These are phyloP conservation scores for Oxyscelio sp. DNA, from an alignment of 2,888 invertebrate species.

Conservation along the genomic window DNA sequence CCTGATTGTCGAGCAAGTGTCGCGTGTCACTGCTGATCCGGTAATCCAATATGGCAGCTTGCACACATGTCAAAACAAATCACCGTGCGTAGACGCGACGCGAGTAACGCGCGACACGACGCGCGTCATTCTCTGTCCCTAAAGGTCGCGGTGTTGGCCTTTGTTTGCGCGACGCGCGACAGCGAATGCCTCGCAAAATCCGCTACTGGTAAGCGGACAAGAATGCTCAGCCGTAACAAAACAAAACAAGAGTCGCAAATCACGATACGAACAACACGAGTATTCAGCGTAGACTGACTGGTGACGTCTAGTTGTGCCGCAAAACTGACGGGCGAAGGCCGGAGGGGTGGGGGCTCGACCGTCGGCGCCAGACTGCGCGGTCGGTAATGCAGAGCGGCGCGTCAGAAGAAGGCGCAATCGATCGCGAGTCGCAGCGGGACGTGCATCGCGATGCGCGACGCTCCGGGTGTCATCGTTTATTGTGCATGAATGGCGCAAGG, in stretches of 20 bases:
- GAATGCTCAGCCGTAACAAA: no score
- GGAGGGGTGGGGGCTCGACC: constrained; percentile 5
- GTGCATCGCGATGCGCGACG: constrained; percentile 34
- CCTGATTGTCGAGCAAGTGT: constrained; percentile 44
- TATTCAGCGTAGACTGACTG: constrained; percentile 54
- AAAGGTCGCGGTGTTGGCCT: not conserved
- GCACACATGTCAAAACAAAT: constrained; percentile 88
- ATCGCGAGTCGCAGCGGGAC: constrained; percentile 29
- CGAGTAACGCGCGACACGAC: constrained; percentile 57
- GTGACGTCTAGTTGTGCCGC: constrained; percentile 39
- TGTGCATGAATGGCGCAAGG: no score
- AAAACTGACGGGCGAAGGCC: constrained; percentile 21
- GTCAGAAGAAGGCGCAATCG: constrained; percentile 22
- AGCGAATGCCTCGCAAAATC: not conserved
- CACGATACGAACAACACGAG: constrained; percentile 28
- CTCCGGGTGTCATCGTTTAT: constrained; percentile 23
- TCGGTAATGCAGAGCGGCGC: constrained; percentile 44
- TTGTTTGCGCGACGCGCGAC: constrained; percentile 14
- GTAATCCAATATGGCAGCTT: constrained; percentile 85
- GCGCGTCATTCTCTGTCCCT: constrained; percentile 66
- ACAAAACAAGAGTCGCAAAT: not conserved
- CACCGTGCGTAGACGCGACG: constrained; percentile 76
- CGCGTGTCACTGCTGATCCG: constrained; percentile 77
- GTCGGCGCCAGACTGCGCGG: constrained; percentile 2
- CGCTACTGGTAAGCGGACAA: no score